Percentiles rank a stretch among this genome's conserved stretches.
Evolutionary conservation across 2,888 invertebrate genomes (phyloP).

Genomic region (Oxycera nigricornis): DNA sequence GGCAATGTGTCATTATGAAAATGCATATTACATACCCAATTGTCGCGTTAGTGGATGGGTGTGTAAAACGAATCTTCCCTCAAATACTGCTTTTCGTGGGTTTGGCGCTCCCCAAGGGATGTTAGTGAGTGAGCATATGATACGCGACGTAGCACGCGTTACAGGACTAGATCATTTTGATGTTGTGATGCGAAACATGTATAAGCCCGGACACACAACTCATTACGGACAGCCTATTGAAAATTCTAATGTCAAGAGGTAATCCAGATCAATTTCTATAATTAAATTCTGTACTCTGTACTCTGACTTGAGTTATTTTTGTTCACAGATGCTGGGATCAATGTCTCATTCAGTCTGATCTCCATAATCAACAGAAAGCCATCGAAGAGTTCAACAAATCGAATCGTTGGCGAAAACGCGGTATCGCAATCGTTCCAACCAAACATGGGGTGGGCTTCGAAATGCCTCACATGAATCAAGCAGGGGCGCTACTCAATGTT

Average conservation of each 20-base stretch:
- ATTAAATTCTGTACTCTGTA: too few species aligned
- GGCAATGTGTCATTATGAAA: constrained; percentile 84
- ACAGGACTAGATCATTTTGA: constrained; percentile 71
- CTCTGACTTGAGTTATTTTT: not conserved
- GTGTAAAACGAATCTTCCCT: constrained; percentile 89
- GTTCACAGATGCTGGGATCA: constrained; percentile 77
- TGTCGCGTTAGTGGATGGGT: constrained; percentile 73
- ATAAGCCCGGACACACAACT: constrained; percentile 77
- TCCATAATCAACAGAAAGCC: constrained; percentile 65
- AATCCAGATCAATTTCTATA: not conserved
- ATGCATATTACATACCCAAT: constrained; percentile 81
- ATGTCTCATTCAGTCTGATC: constrained; percentile 73
- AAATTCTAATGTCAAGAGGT: constrained; percentile 72
- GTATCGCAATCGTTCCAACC: constrained; percentile 81
- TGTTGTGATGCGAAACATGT: constrained; percentile 78
- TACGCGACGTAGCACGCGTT: constrained; percentile 77
- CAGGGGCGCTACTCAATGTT: constrained; percentile 85
- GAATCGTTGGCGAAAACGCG: constrained; percentile 86
- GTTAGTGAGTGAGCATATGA: constrained; percentile 82
- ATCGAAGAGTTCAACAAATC: constrained; percentile 76
- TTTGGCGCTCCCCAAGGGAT: constrained; percentile 93
- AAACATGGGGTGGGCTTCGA: constrained; percentile 87
- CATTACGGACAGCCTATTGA: constrained; percentile 78
- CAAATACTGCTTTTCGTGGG: constrained; percentile 92
- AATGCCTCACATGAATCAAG: constrained; percentile 75